Evolutionary conservation across 2,888 invertebrate genomes (phyloP).

Genomic region (Cerastoderma edule): DNA sequence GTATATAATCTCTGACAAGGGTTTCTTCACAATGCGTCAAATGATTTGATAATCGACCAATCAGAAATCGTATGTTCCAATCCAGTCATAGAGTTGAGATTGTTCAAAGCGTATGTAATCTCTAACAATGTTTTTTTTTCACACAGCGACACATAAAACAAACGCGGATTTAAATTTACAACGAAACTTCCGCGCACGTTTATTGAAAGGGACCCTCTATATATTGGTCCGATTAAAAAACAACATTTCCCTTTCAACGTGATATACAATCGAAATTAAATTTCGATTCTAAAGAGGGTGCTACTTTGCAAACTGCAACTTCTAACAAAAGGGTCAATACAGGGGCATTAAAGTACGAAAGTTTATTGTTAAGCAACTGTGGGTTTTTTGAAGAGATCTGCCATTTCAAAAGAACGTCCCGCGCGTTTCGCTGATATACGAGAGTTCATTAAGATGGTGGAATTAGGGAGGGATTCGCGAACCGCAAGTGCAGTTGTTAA

Average conservation of each 20-base stretch:
- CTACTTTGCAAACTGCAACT: constrained; percentile 34
- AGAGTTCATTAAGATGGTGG: constrained; percentile 22
- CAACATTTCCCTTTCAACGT: constrained; percentile 28
- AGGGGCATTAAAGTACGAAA: constrained; percentile 37
- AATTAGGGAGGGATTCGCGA: constrained; percentile 6
- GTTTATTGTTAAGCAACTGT: constrained; percentile 44
- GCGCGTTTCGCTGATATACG: constrained; percentile 24
- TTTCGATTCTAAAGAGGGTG: constrained; percentile 41
- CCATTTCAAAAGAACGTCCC: constrained; percentile 41
- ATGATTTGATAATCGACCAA: too few relatives aligned
- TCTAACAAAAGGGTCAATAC: constrained; percentile 47
- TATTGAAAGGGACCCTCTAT: constrained; percentile 3
- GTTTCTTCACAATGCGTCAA: too few relatives aligned
- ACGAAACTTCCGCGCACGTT: background rate
- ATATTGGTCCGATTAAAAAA: constrained; percentile 43
- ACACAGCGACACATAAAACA: background rate
- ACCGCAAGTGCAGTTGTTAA: constrained; percentile 9
- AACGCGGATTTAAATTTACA: constrained; percentile 1
- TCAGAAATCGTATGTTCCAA: too few relatives aligned
- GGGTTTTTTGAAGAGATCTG: constrained; percentile 30
- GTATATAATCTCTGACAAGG: too few relatives aligned
- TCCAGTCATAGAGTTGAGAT: too few relatives aligned
- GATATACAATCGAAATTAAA: constrained; percentile 55
- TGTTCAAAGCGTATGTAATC: too few relatives aligned
- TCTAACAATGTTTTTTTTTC: too few relatives aligned